These are phyloP conservation scores for Pogonomyrmex californicus DNA, from an alignment of 1,140 invertebrate genomes.

Conservation along the genomic window DNA sequence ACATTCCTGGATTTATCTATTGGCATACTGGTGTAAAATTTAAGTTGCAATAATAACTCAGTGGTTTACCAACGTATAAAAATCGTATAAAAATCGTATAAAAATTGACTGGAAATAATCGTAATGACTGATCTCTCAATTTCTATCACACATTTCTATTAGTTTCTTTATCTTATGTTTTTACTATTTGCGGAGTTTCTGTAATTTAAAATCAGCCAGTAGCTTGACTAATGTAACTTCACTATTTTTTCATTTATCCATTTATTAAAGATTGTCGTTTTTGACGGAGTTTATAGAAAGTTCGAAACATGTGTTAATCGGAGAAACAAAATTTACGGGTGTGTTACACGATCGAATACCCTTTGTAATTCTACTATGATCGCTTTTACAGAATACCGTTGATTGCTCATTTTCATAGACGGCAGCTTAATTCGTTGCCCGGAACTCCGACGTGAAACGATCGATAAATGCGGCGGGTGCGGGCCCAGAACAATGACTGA, in stretches of 20 bases:
- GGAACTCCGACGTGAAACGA: slow-evolving; percentile 67
- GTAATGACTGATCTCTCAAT: background rate
- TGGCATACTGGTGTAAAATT: background rate
- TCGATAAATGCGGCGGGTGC: slow-evolving; percentile 72
- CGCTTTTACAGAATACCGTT: slow-evolving; percentile 17
- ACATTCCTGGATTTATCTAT: slow-evolving; percentile 10
- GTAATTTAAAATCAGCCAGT: background rate
- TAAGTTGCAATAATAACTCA: background rate
- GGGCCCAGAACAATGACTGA: background rate
- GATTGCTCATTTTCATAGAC: slow-evolving; percentile 64
- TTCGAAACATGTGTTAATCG: background rate
- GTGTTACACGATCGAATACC: background rate
- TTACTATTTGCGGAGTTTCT: background rate
- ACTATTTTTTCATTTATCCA: background rate
- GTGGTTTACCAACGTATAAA: background rate
- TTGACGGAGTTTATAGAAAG: background rate
- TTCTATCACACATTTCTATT: background rate
- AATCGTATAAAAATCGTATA: too few species aligned
- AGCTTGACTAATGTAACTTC: background rate
- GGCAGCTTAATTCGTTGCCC: slow-evolving; percentile 71
- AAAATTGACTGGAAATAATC: too few species aligned
- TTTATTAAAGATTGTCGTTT: background rate
- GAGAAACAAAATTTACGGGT: background rate
- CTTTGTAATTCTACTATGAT: background rate
- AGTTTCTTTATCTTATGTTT: background rate